Evolutionary conservation across 1,140 invertebrate species (phyloP).

Genomic region (Cryptotermes secundus): DNA sequence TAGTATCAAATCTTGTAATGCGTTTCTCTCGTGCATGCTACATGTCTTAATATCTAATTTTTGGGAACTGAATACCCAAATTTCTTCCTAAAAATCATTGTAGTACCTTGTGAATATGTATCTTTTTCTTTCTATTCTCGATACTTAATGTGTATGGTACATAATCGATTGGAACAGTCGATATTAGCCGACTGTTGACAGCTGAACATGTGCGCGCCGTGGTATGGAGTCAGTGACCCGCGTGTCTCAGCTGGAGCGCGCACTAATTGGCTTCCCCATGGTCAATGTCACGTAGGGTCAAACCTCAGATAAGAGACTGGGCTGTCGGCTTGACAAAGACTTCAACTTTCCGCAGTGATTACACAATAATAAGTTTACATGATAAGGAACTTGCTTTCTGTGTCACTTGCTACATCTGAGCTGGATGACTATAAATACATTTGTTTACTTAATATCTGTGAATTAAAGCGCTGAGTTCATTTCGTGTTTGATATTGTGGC

Average conservation of each 20-base stretch:
- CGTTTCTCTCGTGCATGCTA: too few relatives aligned
- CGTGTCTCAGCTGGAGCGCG: neutral
- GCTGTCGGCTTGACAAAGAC: neutral
- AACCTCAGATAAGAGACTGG: neutral
- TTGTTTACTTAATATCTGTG: too few relatives aligned
- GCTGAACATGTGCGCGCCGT: neutral
- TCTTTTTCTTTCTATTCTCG: too few relatives aligned
- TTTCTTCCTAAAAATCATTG: too few relatives aligned
- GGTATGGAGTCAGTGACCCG: neutral
- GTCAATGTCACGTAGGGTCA: conserved; percentile 4
- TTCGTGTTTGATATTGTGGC: too few relatives aligned
- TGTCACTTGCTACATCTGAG: neutral
- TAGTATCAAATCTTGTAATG: too few relatives aligned
- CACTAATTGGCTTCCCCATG: conserved; percentile 17
- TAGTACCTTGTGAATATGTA: too few relatives aligned
- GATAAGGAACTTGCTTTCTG: neutral
- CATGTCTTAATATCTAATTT: too few relatives aligned
- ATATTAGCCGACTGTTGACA: neutral
- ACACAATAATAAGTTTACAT: neutral
- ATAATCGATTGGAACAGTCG: conserved; percentile 13
- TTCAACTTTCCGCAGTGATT: neutral
- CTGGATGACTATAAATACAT: neutral
- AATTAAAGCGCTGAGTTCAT: too few relatives aligned
- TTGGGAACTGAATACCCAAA: too few relatives aligned
- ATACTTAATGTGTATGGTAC: too few relatives aligned